These are phyloP conservation scores for Urocolius indicus DNA, from an alignment of 2,113 vertebrate genomes.

Conservation along the genomic window DNA sequence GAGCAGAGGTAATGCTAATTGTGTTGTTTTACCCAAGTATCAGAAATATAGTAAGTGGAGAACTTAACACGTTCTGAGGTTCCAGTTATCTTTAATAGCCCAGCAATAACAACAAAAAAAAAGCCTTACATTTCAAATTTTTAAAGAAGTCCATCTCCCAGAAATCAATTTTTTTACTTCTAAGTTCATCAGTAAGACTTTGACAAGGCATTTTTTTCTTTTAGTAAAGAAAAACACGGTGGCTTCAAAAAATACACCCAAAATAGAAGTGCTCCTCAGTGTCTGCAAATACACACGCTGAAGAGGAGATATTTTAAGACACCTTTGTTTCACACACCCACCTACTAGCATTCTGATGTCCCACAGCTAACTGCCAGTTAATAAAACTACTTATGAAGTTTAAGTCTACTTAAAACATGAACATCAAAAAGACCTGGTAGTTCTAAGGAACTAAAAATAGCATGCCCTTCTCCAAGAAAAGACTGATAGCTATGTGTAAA, in stretches of 20 bases:
- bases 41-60: neutral
- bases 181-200: neutral
- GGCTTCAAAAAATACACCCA: neutral
- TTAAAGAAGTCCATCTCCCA: neutral
- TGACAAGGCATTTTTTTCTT: neutral
- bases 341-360: neutral
- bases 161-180: neutral
- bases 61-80: neutral
- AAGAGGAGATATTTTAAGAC: slow-evolving; percentile 36
- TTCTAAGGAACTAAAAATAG: slow-evolving; percentile 62
- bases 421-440: neutral
- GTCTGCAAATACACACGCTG: neutral
- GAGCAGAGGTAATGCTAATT: neutral
- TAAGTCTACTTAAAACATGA: slow-evolving; percentile 3
- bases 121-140: neutral
- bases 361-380: slow-evolving; percentile 11
- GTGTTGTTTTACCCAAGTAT: neutral
- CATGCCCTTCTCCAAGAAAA: slow-evolving; percentile 26
- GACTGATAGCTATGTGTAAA: slow-evolving; percentile 10
- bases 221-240: neutral
- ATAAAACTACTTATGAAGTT: neutral
- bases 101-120: neutral
- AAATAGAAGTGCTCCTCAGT: neutral
- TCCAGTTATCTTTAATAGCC: neutral
- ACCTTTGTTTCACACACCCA: slow-evolving; percentile 2